Conservation (phyloP, 2,113 vertebrate species). For the human (Homo sapiens) region GRCh38 chr6:80057001-80057500, state of each 20-base stretch:
- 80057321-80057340: not conserved
- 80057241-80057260: slow-evolving; percentile 7
- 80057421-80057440: not conserved
- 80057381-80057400: not conserved
- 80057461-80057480: not conserved
- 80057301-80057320: not conserved
- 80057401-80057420: not conserved
- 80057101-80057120: not conserved
- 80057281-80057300: not conserved
- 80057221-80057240: not conserved
- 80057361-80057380: not conserved
- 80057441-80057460: not conserved
- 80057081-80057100: not conserved
- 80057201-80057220: not conserved
- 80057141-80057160: not conserved
- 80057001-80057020: not conserved
- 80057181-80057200: not conserved
- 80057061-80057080: not conserved
- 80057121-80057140: not conserved
- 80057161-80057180: not conserved
- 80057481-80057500: not conserved
- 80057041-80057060: not conserved
- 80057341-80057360: not conserved
- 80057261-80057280: not conserved
- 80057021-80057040: not conserved